Evolutionary conservation across 30 jellyfish, hydroid and myxozoan genomes (phyloP), one percentile per base, ranked within the genome.

Genomic region (Thelohanellus kitauei): DNA sequence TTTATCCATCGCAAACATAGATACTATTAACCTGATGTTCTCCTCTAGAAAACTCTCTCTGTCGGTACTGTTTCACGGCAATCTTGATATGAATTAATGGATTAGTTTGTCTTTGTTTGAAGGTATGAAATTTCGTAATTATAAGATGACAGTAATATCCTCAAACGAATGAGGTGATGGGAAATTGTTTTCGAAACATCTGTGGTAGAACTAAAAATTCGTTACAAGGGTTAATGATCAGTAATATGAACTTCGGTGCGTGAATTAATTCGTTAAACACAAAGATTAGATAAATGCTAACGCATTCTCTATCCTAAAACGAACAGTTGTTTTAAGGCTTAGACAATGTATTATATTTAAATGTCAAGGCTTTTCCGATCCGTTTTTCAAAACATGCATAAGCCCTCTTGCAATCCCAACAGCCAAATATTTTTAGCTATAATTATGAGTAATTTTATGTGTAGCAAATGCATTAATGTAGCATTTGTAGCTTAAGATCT

Each of bases 401-500:
- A 66, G 31, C 25, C 57, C 83, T 1, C 85, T 85, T 8, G 66
- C 67, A 4, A 66, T 44, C 18, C 88, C 80, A 41, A 19, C 20
- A 14, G 66, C 30, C 13, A 64, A 53, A 65, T 80, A 43, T 58
- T 80, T 14, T 47, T 23, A 17, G 34, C 25, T 40, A 62, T 42
- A 14, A 14, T 16, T 12, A 44, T 32, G 12, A 53, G 57, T 43
- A 38, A 29, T 4, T 33, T 33, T 21, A 82, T 24, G 30, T 64
- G n/a, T n/a, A n/a, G 66, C 29, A 14, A 58, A 49, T 58, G 87
- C 50, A 47, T 82, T 21, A 64, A 40, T 18, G 50, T 31, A n/a
- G 23, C 23, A 17, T 37, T 27, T 24, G 44, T 23, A 16, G 35
- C 29, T n/a, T 41, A 18, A 35, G 6, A 23, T 1, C n/a, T 22